Evolutionary conservation across 2,888 invertebrate species (phyloP), one percentile per base, ranked within the genome.

Genomic region (Spilosoma lubricipeda): DNA sequence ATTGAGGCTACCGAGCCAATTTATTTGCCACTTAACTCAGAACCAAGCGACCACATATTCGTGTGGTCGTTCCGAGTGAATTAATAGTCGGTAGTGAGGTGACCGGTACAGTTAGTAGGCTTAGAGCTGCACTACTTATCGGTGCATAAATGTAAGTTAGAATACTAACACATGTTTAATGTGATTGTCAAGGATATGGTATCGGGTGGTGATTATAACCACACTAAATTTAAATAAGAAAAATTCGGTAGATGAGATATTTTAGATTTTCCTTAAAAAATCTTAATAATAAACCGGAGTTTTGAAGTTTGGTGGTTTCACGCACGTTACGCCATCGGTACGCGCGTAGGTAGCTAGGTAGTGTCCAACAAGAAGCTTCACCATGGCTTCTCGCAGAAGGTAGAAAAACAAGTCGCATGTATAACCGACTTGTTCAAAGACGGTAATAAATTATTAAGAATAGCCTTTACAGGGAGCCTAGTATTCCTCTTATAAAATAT

Each of bases 11-110:
- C 77, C 76, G 76, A 80, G 75, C 77, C 84, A 85, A 84, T 84
- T 84, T 84, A 84, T 84, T 84, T 85, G 78, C 78, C 84, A 84
- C 85, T 84, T 85, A 85, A 81, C 85, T 83, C 80, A 73, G 77
- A 39, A 77, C 78, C 85, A 82, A 68, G 77, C 67, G 73, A 78
- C 83, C 85, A 83, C 80, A 85, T 76, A 79, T 74, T 66, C 77
- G 77, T 73, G 78, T 74, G 83, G 83, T 75, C 74, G 75, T 74
- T 80, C 20, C 74, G 30, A 84, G 71, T 77, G 77, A 81, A 81
- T 83, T 79, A 78, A 72, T 83, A 72, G 45, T 72, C 48, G 67
- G 69, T 65, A 45, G 75, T 79, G 63, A 75, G 48, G 59, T 59
- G 71, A 77, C 76, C 77, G 67, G 48, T 52, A 52, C 56, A 52